phyloP scores from a whole-genome alignment of 2,113 vertebrate species.

The Corythornis vintsioides region DNA sequence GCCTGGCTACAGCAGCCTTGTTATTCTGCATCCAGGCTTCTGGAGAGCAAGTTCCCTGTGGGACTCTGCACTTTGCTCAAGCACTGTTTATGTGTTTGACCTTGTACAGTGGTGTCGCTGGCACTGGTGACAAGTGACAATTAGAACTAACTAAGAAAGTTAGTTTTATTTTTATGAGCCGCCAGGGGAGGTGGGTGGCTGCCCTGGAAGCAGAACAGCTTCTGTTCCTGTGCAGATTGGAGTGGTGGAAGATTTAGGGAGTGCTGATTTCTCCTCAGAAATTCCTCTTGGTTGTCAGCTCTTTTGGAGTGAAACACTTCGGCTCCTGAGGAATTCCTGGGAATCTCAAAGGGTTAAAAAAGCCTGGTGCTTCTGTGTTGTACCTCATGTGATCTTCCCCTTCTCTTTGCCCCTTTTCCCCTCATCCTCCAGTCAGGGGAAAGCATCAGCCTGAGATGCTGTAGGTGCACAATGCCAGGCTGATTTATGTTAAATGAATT shows the following conservation, averaged over 20 bases:
- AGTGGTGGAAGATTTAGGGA: not conserved
- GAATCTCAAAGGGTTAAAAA: not conserved
- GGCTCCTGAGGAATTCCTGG: not conserved
- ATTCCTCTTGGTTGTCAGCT: fast-evolving
- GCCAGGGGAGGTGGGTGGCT: not conserved
- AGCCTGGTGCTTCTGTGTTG: not conserved
- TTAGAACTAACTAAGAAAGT: not conserved
- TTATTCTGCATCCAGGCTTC: not conserved
- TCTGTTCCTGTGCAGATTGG: not conserved
- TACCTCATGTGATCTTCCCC: conserved; percentile 12
- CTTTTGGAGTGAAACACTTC: conserved; percentile 27
- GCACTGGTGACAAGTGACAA: not conserved
- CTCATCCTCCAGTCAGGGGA: not conserved
- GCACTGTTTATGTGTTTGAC: not conserved
- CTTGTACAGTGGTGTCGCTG: not conserved
- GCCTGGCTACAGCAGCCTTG: not conserved
- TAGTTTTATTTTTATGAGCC: not conserved
- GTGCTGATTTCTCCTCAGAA: not conserved
- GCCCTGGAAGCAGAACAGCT: not conserved
- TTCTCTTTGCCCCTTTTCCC: not conserved
- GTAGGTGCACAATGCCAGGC: not conserved
- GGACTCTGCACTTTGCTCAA: not conserved
- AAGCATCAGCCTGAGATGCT: not conserved
- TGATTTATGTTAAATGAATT: not conserved
- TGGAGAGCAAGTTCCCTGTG: not conserved